Evolutionary conservation across 1,140 invertebrate genomes (phyloP), one percentile per base, ranked within the genome.

Genomic region (Thereuonema tuberculata): DNA sequence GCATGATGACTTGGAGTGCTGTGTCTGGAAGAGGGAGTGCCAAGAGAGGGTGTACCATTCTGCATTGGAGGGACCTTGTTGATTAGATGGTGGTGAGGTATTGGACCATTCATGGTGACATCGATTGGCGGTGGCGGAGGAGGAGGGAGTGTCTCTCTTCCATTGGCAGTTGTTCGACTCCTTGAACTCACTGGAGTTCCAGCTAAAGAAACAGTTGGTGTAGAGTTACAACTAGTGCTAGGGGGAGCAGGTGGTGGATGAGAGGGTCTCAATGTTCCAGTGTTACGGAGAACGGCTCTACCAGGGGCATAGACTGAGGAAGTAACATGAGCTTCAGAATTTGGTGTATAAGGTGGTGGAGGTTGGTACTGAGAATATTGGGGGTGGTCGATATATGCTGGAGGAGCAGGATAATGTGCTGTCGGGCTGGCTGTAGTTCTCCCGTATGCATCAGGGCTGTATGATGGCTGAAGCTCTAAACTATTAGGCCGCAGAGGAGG

Each of bases 231-330:
- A 43, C 46, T 56, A 50, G 55, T 63, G 1, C 62, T 59, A 50
- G 88, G 89, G 15, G 89, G 89, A 58, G 88, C 87, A 56, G 89
- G 89, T 57, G 88, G 89, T 58, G 89, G 88, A 68, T 87, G 83
- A 56, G 85, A 82, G n/a, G 89, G 89, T 61, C 87, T 77, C 56
- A 43, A 50, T 12, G 31, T 58, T 9, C 15, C 23, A 21, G 26
- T 24, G 21, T n/a, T 20, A 9, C 54, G 5, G 26, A 24, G 3
- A n/a, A 9, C 54, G 21, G 14, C 26, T 29, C 53, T 55, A n/a
- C 24, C 28, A 17, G 24, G 2, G 2, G 14, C 14, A 21, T 55
- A 55, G 5, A 24, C 48, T 50, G 48, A 12, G 5, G 48, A 24
- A 24, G 48, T 12, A 14, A 55, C 14, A 9, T 56, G 46, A 58